Percentiles rank a stretch among this genome's conserved stretches.
These are phyloP conservation scores for Lissonota sp. DNA, from an alignment of 2,888 invertebrate species.

Conservation along the genomic window DNA sequence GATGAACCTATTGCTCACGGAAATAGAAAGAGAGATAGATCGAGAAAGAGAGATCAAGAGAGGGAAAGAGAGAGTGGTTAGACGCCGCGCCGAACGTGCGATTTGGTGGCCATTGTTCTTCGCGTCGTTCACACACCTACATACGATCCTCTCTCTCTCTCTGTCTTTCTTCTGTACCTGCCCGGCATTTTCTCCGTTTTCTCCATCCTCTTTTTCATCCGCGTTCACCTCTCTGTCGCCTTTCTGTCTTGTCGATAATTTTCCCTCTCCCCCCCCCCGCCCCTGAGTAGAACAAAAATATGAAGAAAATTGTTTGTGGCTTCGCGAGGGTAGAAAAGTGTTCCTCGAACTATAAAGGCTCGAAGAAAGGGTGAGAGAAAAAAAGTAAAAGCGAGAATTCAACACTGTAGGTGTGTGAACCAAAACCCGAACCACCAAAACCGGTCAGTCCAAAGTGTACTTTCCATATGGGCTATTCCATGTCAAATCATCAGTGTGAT, in stretches of 20 bases:
- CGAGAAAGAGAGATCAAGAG: background rate
- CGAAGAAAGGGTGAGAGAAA: constrained; percentile 59
- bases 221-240: constrained; percentile 33
- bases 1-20: constrained; percentile 83
- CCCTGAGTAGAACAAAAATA: constrained; percentile 61
- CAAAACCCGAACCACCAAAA: too few relatives aligned
- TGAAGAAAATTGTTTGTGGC: constrained; percentile 62
- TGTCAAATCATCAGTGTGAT: background rate
- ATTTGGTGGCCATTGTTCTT: constrained; percentile 83
- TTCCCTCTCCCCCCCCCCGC: background rate
- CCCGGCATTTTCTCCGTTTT: constrained; percentile 70
- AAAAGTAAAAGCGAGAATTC: constrained; percentile 9
- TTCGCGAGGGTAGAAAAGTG: constrained; percentile 57
- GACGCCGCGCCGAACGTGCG: constrained; percentile 76
- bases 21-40: too few relatives aligned
- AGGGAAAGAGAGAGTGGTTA: constrained; percentile 74
- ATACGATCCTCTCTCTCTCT: constrained; percentile 70
- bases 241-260: constrained; percentile 62
- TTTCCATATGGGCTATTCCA: constrained; percentile 34
- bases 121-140: constrained; percentile 81
- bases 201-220: constrained; percentile 21
- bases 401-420: too few relatives aligned
- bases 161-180: constrained; percentile 56
- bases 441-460: background rate
- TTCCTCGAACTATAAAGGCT: constrained; percentile 65